Evolutionary conservation across 2,797 vertebrate species (phyloP).

Genomic region (Graptemys geographica): DNA sequence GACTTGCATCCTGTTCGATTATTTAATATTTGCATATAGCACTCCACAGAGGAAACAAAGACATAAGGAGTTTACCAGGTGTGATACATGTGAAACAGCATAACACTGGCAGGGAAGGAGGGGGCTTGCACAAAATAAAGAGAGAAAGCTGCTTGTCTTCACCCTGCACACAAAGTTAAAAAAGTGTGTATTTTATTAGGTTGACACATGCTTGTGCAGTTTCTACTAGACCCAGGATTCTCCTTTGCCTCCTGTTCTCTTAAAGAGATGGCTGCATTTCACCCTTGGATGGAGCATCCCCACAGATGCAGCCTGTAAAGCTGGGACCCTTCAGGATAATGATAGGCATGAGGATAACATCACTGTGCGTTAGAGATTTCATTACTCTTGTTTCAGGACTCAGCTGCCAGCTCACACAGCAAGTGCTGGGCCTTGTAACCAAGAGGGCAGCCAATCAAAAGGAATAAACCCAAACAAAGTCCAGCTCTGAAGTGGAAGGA

Average conservation of each 20-base stretch:
- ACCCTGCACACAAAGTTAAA: background rate
- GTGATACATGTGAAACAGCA: background rate
- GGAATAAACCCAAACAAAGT: background rate
- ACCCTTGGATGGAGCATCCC: background rate
- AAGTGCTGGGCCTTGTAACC: background rate
- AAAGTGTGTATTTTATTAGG: background rate
- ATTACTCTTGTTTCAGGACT: background rate
- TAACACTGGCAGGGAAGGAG: background rate
- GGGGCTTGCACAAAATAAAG: background rate
- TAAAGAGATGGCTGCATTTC: background rate
- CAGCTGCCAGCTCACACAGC: background rate
- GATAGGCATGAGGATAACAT: background rate
- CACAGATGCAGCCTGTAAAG: background rate
- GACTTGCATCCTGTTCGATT: background rate
- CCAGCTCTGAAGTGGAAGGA: background rate
- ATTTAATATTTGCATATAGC: background rate
- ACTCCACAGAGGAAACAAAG: background rate
- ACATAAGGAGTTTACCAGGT: background rate
- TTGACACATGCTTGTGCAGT: background rate
- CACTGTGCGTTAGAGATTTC: background rate
- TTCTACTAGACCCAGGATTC: background rate
- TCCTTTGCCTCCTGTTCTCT: background rate
- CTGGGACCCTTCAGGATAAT: background rate
- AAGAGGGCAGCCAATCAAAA: background rate
- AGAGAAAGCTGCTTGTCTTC: background rate